Base-by-base conservation (phyloP, 2,113 vertebrate genomes). In the Corythornis cristatus region DNA sequence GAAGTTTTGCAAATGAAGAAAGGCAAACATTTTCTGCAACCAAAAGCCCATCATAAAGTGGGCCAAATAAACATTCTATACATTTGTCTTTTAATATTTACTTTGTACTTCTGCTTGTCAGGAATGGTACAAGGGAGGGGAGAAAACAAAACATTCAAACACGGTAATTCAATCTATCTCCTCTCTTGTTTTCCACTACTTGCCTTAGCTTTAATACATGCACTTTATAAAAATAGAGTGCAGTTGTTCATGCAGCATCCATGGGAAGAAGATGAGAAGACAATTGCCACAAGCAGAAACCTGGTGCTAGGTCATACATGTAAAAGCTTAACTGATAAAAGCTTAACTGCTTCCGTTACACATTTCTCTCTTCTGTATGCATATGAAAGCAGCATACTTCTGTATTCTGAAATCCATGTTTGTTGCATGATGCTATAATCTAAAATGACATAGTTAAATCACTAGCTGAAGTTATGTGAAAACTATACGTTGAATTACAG, bases 221-320 rank as follows among this genome's bases (percentile, higher is more conserved):
- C 51, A 62, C 72, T 92, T 96, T 64, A 71, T 86, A 96, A 97
- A 97, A 96, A 96, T 93, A 97, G 93, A 81, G 25, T 66, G 51
- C 93, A 97, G 85, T 95, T 97, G 92, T 94, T 97, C 75, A 28
- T 78, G 81, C 64, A 71, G 74, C 83, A 84, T 71, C 78, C 43
- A 45, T 77, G 51, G 20, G 86, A 94, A 93, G 70, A 65, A 42
- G 54, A 53, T 1, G 5, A 82, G 85, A 91, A 86, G 57, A 95
- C 78, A 72, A 89, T 79, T 79, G 66, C 72, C 37, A 2, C 29
- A 48, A 93, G 45, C 45, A 83, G 35, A 3, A 25, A 53, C 73
- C 71, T 79, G 82, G 53, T 61, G 57, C 86, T 90, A 93, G 62
- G 40, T 9, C 6, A 1, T 54, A 46, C 72, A 31, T 72, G 66